These are phyloP conservation scores for Ictalurus furcatus DNA, from an alignment of 2,113 vertebrate species.

Conservation along the genomic window DNA sequence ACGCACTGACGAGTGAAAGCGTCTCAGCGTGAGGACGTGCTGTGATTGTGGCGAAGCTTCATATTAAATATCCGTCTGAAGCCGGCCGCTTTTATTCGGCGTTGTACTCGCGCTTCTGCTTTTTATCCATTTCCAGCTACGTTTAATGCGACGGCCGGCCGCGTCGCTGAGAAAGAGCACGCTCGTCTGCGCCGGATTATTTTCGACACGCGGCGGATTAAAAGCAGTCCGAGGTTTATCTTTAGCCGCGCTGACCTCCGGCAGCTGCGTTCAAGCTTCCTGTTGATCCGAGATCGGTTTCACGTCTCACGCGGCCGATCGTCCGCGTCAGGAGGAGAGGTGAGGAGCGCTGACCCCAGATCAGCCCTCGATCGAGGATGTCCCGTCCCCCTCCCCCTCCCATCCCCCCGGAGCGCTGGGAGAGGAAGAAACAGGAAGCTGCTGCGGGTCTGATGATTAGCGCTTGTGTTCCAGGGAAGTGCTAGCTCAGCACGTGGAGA, in stretches of 20 bases:
- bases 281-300: neutral
- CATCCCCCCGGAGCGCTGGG: neutral
- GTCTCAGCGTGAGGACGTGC: neutral
- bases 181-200: neutral
- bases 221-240: neutral
- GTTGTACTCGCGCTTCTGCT: too few relatives aligned
- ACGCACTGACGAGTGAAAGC: neutral
- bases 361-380: neutral
- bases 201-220: neutral
- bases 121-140: neutral
- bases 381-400: too few relatives aligned
- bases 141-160: neutral
- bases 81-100: too few relatives aligned
- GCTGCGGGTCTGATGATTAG: constrained; percentile 62
- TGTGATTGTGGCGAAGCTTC: neutral
- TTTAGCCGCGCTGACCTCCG: neutral
- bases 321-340: neutral
- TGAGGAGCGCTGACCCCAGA: neutral
- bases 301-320: neutral
- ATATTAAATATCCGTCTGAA: too few relatives aligned
- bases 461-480: constrained; percentile 43
- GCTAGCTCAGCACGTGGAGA: constrained; percentile 43
- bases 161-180: too few relatives aligned
- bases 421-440: constrained; percentile 61
- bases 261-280: neutral